Evolutionary conservation across 1,140 invertebrate genomes (phyloP).

Genomic region (Penaeus indicus): DNA sequence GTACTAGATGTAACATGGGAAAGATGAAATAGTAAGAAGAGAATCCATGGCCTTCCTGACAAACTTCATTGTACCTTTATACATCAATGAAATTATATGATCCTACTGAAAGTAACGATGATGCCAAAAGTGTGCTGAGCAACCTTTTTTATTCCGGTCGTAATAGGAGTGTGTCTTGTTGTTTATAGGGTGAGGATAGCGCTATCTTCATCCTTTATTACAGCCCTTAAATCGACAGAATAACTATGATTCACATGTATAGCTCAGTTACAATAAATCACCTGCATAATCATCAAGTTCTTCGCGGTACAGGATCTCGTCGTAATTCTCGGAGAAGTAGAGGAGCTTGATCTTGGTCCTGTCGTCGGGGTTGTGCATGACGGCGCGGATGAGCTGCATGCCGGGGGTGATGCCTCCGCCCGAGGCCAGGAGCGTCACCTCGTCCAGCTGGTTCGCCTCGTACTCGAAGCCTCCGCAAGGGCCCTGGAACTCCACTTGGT

Average conservation of each 20-base stretch:
- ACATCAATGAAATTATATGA: no score
- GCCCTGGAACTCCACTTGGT: conserved; percentile 48
- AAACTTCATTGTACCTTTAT: no score
- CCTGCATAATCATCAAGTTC: conserved; percentile 56
- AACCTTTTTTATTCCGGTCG: no score
- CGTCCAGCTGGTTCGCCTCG: conserved; percentile 39
- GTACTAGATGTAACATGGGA: no score
- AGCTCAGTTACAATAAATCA: not conserved
- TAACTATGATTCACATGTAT: not conserved
- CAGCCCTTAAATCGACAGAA: no score
- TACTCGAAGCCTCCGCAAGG: conserved; percentile 64
- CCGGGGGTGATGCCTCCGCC: conserved; percentile 61
- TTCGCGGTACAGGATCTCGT: conserved; percentile 57
- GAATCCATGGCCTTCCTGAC: no score
- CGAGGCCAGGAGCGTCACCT: conserved; percentile 49
- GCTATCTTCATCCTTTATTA: no score
- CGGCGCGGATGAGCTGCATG: conserved; percentile 56
- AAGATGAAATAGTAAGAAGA: no score
- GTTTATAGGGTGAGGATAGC: no score
- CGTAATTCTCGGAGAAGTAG: conserved; percentile 54
- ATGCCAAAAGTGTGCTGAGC: no score
- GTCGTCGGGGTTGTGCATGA: conserved; percentile 49
- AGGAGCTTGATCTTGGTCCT: conserved; percentile 46
- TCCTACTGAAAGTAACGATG: no score
- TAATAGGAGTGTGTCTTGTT: no score